Percentiles rank a stretch among this genome's conserved stretches.
These are phyloP conservation scores for Centropus bengalensis DNA, from an alignment of 2,113 vertebrate genomes.

Conservation along the genomic window DNA sequence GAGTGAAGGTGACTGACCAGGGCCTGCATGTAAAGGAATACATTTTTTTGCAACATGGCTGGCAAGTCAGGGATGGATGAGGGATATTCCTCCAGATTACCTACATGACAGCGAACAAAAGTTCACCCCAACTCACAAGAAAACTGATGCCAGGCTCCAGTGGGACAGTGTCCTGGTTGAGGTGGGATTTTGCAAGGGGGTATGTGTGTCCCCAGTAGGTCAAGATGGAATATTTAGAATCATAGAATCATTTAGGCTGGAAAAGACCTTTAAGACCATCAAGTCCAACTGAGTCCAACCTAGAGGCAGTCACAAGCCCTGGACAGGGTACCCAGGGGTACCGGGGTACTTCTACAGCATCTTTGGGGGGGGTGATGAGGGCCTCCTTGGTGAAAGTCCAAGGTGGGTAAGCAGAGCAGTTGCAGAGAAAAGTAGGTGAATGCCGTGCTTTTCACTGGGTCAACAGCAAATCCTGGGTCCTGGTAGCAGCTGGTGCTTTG, in stretches of 20 bases:
- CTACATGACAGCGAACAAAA: neutral
- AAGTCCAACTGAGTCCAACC: neutral
- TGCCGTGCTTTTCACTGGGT: neutral
- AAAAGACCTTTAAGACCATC: neutral
- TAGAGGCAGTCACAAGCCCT: neutral
- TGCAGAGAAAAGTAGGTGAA: neutral
- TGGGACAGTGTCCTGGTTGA: neutral
- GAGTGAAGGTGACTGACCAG: accelerated
- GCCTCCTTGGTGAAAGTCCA: accelerated
- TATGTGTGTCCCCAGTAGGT: neutral
- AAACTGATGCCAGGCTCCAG: neutral
- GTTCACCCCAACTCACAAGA: neutral
- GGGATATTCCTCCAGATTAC: neutral
- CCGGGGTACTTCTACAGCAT: neutral
- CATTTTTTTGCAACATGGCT: accelerated
- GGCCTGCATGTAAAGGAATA: neutral
- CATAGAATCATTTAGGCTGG: neutral
- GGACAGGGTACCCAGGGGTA: accelerated
- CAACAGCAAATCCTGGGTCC: neutral
- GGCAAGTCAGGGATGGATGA: accelerated
- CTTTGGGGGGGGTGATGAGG: neutral
- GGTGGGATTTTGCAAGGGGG: neutral
- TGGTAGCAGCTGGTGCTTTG: neutral
- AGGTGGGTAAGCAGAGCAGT: neutral
- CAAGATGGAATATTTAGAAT: neutral